Evolutionary conservation across 2,797 vertebrate genomes (phyloP), one percentile per base, ranked within the genome.

Genomic region (Gallinago stenura): DNA sequence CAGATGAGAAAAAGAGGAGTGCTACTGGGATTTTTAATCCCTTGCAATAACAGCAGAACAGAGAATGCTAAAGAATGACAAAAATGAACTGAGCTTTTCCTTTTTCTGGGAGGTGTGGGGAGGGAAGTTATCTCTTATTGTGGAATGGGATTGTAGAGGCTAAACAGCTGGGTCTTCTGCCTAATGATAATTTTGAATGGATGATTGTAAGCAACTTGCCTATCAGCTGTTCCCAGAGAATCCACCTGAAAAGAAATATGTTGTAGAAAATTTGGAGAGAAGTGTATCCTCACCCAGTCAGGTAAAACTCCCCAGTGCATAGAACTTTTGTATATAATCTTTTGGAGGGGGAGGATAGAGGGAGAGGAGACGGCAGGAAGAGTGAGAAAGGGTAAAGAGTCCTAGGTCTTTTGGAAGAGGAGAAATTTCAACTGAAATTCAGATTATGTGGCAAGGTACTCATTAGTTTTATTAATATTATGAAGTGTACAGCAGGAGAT

Each of bases 11-110:
- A 71, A 77, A 62, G 26, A 46, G 20, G 20, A 94, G 15, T 39
- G 15, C 48, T 90, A 6, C n/a, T 31, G 57, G 66, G 24, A 68
- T 76, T 91, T 91, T 76, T 62, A 93, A 79, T 93, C 75, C 26
- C 15, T 72, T 71, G 22, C 26, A n/a, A 22, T 45, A 84, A 35
- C 28, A 54, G 20, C 33, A 64, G 58, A 78, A 57, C 21, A 69
- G 33, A 89, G 39, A 58, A 43, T 61, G 24, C 13, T 54, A 26
- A 75, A 84, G 61, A 87, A 60, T 17, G 28, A 64, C 53, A 79
- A 92, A 87, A 71, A 6, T 33, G 10, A 75, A 8, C 41, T 75
- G 19, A 51, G 50, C 43, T 91, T 95, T 72, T 85, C 33, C 50
- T 79, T 54, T 72, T 72, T 73, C 6, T 6, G 8, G 21, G 14